phyloP scores from a whole-genome alignment of 2,888 invertebrate species.

The Rhaphigaster nebulosa region DNA sequence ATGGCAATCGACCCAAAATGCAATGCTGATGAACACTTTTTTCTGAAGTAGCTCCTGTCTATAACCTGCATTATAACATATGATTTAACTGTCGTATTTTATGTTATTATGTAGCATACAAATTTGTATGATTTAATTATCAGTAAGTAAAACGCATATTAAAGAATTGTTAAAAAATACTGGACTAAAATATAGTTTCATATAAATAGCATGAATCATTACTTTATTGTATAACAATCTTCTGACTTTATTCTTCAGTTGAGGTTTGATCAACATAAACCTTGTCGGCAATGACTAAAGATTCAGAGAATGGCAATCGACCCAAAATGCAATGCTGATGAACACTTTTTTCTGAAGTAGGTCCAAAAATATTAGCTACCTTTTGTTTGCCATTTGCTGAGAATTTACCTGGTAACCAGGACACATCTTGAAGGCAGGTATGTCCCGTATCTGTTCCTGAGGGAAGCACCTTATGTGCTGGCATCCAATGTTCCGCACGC shows the following conservation, averaged over 20 bases:
- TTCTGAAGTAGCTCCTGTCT: background rate
- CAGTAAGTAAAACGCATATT: too few relatives aligned
- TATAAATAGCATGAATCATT: too few relatives aligned
- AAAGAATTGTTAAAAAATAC: too few relatives aligned
- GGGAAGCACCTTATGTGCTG: conserved; percentile 19
- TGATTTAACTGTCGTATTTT: too few relatives aligned
- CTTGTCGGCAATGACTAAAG: background rate
- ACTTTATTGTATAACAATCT: conserved; percentile 2
- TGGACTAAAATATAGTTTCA: too few relatives aligned
- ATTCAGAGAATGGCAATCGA: background rate
- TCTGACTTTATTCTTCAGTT: background rate
- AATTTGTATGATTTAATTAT: too few relatives aligned
- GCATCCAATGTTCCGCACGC: background rate
- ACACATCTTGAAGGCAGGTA: background rate
- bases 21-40: background rate
- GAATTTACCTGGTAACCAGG: background rate
- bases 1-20: background rate
- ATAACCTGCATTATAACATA: too few relatives aligned
- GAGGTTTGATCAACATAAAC: background rate
- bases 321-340: background rate
- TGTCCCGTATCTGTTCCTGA: background rate
- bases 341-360: background rate
- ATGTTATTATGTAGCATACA: too few relatives aligned
- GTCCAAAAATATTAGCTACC: background rate
- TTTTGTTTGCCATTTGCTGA: background rate